Percentiles rank a stretch among this genome's conserved stretches.
Conservation (phyloP, 2,797 vertebrate genomes). For the Macropus fuliginosus region DNA sequence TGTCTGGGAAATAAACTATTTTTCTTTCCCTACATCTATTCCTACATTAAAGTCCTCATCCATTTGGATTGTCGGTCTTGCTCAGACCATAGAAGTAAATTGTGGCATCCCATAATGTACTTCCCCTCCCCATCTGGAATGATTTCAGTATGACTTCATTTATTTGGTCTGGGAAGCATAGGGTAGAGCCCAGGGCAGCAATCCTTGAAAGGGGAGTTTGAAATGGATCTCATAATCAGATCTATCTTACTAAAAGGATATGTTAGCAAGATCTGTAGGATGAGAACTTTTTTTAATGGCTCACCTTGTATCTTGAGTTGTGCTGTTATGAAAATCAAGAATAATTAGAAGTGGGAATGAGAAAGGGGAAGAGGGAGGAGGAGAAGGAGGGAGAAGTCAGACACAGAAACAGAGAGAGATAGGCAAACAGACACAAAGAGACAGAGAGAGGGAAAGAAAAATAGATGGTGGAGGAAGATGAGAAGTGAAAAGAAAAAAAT, state of each 20-base stretch:
- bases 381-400: background rate
- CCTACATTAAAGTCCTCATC: slow-evolving; percentile 3
- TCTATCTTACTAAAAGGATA: background rate
- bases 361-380: background rate
- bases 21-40: background rate
- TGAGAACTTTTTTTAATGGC: background rate
- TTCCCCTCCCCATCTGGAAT: background rate
- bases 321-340: background rate
- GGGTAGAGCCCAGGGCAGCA: background rate
- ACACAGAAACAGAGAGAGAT: background rate
- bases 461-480: background rate
- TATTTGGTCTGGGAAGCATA: background rate
- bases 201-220: background rate
- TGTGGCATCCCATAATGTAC: background rate
- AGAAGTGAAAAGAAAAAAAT: background rate
- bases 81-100: slow-evolving; percentile 12
- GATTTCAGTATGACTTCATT: background rate
- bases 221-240: background rate
- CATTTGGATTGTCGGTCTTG: slow-evolving; percentile 31
- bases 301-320: background rate
- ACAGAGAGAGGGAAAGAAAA: background rate
- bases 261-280: background rate
- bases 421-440: background rate
- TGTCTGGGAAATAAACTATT: slow-evolving; percentile 49
- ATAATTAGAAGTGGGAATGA: background rate